Evolutionary conservation across 2,113 vertebrate genomes (phyloP).

Genomic region (Agapornis roseicollis): DNA sequence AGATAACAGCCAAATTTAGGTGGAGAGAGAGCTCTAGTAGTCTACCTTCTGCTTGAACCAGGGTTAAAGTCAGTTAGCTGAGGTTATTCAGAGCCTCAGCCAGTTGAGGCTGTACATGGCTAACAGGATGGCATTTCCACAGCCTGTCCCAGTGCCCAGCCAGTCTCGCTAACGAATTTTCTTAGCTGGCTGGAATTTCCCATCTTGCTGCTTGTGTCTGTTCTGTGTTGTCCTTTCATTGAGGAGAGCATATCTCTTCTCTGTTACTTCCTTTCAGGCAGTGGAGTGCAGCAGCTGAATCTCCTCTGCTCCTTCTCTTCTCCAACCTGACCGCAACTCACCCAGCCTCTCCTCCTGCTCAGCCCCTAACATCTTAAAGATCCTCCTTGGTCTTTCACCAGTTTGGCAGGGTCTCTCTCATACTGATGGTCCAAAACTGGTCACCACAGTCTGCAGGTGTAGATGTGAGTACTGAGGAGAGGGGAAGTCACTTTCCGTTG

Average conservation of each 20-base stretch:
- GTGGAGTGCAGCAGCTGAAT: background rate
- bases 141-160: background rate
- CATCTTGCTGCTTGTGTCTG: background rate
- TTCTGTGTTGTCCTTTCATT: background rate
- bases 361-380: background rate
- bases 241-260: background rate
- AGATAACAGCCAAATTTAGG: background rate
- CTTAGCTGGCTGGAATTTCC: background rate
- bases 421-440: background rate
- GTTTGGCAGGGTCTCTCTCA: background rate
- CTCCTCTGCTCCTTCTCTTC: background rate
- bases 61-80: background rate
- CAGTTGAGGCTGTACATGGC: background rate
- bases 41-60: background rate
- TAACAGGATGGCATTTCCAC: background rate
- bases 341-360: background rate
- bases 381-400: background rate
- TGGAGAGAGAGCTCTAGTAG: background rate
- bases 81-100: background rate
- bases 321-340: background rate
- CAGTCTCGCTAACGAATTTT: background rate
- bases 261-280: background rate
- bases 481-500: accelerated
- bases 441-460: background rate
- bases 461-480: background rate